Conservation (phyloP, 2,113 vertebrate genomes). For the Cryptomyrus ogoouensis region DNA sequence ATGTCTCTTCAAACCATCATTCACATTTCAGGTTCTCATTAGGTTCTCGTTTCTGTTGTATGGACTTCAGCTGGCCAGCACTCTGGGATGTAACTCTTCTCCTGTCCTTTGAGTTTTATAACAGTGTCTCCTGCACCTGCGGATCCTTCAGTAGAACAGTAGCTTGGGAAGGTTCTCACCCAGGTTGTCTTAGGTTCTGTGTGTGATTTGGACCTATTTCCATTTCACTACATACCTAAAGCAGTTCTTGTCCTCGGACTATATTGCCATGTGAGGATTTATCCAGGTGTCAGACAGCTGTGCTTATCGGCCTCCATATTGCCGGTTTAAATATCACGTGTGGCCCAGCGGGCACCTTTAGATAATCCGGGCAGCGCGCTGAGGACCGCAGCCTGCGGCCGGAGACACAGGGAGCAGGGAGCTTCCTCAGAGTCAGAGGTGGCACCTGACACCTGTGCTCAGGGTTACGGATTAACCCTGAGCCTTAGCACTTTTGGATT, state of each 20-base stretch:
- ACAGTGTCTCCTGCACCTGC: conserved; percentile 10
- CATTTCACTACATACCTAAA: neutral
- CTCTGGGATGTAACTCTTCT: neutral
- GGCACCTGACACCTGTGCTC: neutral
- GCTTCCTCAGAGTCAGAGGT: neutral
- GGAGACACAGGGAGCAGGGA: neutral
- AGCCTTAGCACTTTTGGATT: neutral
- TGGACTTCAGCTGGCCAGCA: neutral
- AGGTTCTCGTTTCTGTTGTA: neutral
- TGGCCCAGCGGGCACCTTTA: neutral
- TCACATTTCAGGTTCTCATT: neutral
- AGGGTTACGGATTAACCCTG: neutral
- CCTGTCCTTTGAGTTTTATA: neutral
- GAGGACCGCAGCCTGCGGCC: neutral
- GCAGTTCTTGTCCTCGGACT: neutral
- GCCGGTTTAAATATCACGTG: neutral
- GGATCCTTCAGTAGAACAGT: neutral
- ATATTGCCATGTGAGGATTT: neutral
- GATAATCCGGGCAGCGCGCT: neutral
- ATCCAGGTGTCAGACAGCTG: neutral
- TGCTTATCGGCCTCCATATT: neutral
- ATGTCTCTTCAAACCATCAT: neutral
- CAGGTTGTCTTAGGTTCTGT: neutral
- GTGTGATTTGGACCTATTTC: neutral
- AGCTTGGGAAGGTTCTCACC: neutral